Base-by-base conservation (phyloP, 2,888 invertebrate genomes). In the Folsomia manolachei region DNA sequence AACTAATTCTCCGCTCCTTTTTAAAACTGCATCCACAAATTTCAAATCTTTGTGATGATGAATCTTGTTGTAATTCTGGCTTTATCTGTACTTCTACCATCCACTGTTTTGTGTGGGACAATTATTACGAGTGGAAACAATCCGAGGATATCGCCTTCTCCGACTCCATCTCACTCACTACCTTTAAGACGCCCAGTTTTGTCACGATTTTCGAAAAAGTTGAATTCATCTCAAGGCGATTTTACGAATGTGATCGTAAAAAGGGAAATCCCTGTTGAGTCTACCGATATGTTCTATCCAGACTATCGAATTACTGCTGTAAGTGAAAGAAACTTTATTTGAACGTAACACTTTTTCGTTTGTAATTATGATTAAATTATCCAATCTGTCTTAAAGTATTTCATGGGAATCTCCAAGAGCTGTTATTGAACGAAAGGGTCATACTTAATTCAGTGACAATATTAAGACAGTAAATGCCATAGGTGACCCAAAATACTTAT, bases 321-420 rank as follows among this genome's bases (percentile, higher is more conserved):
- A 24, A 66, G 65, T 52, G 14, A 62, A 60, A 70, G 66, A 69
- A 68, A 64, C 56, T 71, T 11, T 21, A n/a, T n/a, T n/a, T n/a
- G n/a, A n/a, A n/a, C n/a, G n/a, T n/a, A n/a, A n/a, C n/a, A n/a
- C n/a, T n/a, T n/a, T n/a, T n/a, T n/a, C n/a, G n/a, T n/a, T n/a
- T n/a, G n/a, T n/a, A n/a, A n/a, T n/a, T n/a, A n/a, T n/a, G n/a
- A n/a, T n/a, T n/a, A n/a, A n/a, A n/a, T n/a, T n/a, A n/a, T n/a
- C n/a, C n/a, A n/a, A n/a, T n/a, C n/a, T n/a, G n/a, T n/a, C n/a
- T n/a, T n/a, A n/a, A n/a, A n/a, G n/a, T n/a, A n/a, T n/a, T n/a
- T n/a, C n/a, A n/a, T n/a, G n/a, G n/a, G n/a, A n/a, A n/a, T n/a
- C n/a, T n/a, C n/a, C n/a, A n/a, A n/a, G n/a, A n/a, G n/a, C n/a